These are phyloP conservation scores for Tipula confusa DNA, from an alignment of 2,888 invertebrate genomes.

Conservation along the genomic window DNA sequence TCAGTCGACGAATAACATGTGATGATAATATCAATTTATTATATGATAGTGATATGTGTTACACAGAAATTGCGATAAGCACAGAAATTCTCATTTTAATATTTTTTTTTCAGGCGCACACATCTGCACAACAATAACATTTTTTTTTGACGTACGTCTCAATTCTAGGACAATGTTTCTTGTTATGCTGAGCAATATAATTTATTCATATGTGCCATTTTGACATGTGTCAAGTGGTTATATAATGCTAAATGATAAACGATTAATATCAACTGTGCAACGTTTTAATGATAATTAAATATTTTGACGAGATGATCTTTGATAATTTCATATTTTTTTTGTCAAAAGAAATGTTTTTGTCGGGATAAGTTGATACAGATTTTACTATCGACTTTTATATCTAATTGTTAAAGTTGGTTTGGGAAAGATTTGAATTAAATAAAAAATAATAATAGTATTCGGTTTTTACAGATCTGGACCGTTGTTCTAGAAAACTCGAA, in stretches of 20 bases:
- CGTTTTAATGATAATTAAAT: background rate
- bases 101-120: background rate
- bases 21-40: background rate
- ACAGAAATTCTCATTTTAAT: background rate
- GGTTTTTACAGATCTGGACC: too few relatives aligned
- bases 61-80: background rate
- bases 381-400: too few relatives aligned
- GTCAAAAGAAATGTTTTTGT: too few relatives aligned
- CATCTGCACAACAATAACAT: background rate
- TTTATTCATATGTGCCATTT: background rate
- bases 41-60: background rate
- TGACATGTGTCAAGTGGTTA: background rate
- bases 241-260: background rate
- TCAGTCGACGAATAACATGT: background rate
- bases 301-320: background rate
- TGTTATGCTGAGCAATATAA: background rate
- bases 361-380: too few relatives aligned
- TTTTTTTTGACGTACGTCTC: background rate
- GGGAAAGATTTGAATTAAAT: too few relatives aligned
- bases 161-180: background rate
- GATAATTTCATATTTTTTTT: too few relatives aligned
- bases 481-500: too few relatives aligned
- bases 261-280: background rate
- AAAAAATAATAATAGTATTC: too few relatives aligned
- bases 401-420: too few relatives aligned